Evolutionary conservation across 2,888 invertebrate species (phyloP).

Genomic region (Maniola hyperantus): DNA sequence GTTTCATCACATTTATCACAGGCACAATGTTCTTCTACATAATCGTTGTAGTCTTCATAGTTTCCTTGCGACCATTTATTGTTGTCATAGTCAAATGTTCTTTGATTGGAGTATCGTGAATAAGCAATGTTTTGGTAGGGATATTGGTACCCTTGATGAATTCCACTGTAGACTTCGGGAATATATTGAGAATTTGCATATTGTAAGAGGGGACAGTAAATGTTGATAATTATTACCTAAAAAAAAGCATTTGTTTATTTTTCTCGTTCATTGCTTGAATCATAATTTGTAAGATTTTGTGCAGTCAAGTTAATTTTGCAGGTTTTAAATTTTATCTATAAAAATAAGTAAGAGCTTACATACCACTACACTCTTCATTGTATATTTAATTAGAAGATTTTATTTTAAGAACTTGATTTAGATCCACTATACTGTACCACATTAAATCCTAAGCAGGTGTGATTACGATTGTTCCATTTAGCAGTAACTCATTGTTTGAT

Average conservation of each 20-base stretch:
- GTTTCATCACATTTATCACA: slow-evolving; percentile 40
- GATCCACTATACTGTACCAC: neutral
- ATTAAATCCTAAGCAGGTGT: slow-evolving; percentile 24
- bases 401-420: neutral
- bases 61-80: slow-evolving; percentile 26
- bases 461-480: slow-evolving; percentile 16
- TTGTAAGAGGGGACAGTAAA: slow-evolving; percentile 26
- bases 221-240: slow-evolving; percentile 35
- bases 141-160: slow-evolving; percentile 27
- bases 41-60: slow-evolving; percentile 41
- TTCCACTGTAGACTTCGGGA: slow-evolving; percentile 13
- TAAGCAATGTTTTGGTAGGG: slow-evolving; percentile 26
- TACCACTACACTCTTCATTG: slow-evolving; percentile 16
- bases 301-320: too few species aligned
- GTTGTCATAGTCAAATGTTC: slow-evolving; percentile 14
- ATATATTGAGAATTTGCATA: slow-evolving; percentile 30
- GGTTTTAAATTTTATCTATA: too few species aligned
- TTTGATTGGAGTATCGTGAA: slow-evolving; percentile 24
- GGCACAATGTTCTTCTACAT: slow-evolving; percentile 47
- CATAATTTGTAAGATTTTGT: too few species aligned
- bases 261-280: too few species aligned
- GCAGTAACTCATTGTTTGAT: slow-evolving; percentile 27
- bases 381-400: neutral
- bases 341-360: slow-evolving; percentile 1
- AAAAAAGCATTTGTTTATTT: slow-evolving; percentile 23